Evolutionary conservation across 2,888 invertebrate genomes (phyloP).

Genomic region (Phragmatobia fuliginosa): DNA sequence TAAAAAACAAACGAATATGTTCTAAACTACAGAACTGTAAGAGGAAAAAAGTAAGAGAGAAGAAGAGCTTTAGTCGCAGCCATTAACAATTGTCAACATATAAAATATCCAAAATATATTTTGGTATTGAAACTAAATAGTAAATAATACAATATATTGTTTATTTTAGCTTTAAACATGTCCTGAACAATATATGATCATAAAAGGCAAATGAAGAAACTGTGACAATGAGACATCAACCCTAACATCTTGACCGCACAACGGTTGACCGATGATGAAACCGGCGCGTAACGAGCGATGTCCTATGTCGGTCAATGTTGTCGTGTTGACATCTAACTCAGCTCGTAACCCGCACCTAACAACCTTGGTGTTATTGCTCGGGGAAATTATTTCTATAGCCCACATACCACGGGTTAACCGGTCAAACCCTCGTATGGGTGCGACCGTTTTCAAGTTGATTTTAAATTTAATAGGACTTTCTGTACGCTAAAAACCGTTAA

Average conservation of each 20-base stretch:
- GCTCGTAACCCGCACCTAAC: conserved; percentile 39
- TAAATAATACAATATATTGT: neutral
- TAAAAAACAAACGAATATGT: no score
- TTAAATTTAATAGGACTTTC: neutral
- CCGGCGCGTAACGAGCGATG: conserved; percentile 33
- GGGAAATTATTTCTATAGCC: conserved; percentile 43
- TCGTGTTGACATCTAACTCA: conserved; percentile 69
- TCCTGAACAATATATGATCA: neutral
- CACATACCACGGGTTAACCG: conserved; percentile 10
- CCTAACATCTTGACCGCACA: conserved; percentile 3
- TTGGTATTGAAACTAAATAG: neutral
- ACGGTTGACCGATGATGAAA: conserved; percentile 40
- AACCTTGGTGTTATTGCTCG: conserved; percentile 45
- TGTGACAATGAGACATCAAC: neutral
- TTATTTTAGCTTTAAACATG: neutral
- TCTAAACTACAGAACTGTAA: no score
- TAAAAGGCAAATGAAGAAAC: neutral
- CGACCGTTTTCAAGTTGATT: neutral
- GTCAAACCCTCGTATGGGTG: neutral
- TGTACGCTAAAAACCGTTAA: neutral
- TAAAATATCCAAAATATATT: no score
- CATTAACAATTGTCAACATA: no score
- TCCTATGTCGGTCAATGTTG: conserved; percentile 81
- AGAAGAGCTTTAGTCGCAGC: no score
- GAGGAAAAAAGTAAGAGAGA: no score